These are phyloP conservation scores for Tachycineta bicolor DNA, from an alignment of 2,113 vertebrate genomes.

Conservation along the genomic window DNA sequence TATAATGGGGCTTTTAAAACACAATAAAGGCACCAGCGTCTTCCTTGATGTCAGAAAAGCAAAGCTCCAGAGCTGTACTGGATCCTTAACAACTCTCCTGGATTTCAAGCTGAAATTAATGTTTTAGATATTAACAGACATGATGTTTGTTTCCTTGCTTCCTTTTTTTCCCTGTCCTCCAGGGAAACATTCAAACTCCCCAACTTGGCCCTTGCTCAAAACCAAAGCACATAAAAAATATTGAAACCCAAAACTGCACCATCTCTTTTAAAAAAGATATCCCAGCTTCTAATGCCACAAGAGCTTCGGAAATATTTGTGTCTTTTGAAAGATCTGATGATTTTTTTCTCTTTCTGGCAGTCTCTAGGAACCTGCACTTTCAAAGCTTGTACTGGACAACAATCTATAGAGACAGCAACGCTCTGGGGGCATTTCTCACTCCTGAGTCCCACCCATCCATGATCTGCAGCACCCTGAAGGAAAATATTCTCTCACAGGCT, in stretches of 20 bases:
- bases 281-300: background rate
- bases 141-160: background rate
- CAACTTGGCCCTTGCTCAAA: background rate
- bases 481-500: background rate
- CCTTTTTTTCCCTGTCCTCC: rapidly evolving
- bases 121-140: background rate
- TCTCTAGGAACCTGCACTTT: background rate
- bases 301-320: background rate
- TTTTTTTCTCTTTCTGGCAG: background rate
- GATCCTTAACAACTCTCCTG: background rate
- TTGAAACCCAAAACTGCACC: background rate
- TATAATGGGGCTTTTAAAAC: background rate
- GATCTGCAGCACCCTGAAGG: background rate
- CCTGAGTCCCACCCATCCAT: background rate
- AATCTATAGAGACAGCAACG: background rate
- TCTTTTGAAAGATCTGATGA: background rate
- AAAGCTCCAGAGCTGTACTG: background rate
- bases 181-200: background rate
- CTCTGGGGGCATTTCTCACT: background rate
- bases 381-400: background rate
- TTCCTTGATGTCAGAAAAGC: background rate
- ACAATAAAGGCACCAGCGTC: background rate
- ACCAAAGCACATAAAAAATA: background rate
- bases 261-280: background rate
- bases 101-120: background rate